phyloP scores from a whole-genome alignment of 2,888 invertebrate genomes.

The Xylota sylvarum region DNA sequence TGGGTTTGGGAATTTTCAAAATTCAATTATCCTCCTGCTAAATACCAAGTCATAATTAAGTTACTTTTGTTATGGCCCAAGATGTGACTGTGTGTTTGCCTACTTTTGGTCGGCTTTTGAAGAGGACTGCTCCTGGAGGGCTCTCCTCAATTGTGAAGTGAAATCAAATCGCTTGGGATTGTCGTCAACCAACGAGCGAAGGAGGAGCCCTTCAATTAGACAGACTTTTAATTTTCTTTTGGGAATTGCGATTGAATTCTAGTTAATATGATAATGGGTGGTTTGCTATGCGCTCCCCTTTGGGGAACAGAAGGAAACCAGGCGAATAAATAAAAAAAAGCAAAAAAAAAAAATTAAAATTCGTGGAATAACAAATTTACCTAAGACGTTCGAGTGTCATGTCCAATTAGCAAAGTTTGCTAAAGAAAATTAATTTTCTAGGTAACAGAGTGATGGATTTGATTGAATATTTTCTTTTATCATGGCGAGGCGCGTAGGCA shows the following conservation, averaged over 20 bases:
- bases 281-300: constrained; percentile 1
- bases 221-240: constrained; percentile 48
- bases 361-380: constrained; percentile 30
- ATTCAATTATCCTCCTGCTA: constrained; percentile 70
- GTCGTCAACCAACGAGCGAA: not conserved
- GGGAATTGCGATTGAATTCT: constrained; percentile 53
- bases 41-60: constrained; percentile 68
- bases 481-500: not conserved
- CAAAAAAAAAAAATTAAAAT: not conserved
- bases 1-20: constrained; percentile 51
- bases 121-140: constrained; percentile 7
- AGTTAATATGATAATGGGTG: constrained; percentile 62
- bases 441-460: constrained; percentile 9
- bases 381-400: constrained; percentile 51
- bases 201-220: constrained; percentile 46
- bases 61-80: constrained; percentile 57
- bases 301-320: not conserved
- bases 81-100: constrained; percentile 54
- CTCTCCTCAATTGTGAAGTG: constrained; percentile 40
- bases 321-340: not conserved
- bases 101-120: not conserved
- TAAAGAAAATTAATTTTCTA: constrained; percentile 21
- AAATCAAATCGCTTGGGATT: constrained; percentile 49
- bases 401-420: constrained; percentile 54
- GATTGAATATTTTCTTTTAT: constrained; percentile 3